Evolutionary conservation across 2,888 invertebrate genomes (phyloP), one percentile per base, ranked within the genome.

Genomic region (Cerastis leucographa): DNA sequence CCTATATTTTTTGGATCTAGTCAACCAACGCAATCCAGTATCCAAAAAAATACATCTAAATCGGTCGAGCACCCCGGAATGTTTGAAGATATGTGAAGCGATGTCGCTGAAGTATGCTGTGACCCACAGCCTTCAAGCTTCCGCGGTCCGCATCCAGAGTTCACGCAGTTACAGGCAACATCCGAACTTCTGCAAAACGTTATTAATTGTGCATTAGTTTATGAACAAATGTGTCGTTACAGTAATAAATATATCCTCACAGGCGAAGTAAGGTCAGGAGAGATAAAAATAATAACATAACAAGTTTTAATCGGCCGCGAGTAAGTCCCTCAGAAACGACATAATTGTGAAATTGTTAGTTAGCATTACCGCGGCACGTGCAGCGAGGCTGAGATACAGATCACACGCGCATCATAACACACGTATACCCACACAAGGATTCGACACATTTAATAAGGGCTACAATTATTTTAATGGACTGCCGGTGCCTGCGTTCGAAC

Each of bases 241-340:
- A 35, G 42, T 59, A 17, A 35, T 56, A 25, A 25, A 65, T 56
- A 25, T 35, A 65, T 25, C 22, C 56, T 44, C 59, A 59, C 12
- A 54, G n/a, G 19, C 17, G n/a, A 22, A 62, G n/a, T 29, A 29
- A 40, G 29, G 40, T 14, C 44, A 54, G 12, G 12, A 35, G 19
- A 66, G 12, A 81, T 66, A 44, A 78, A 35, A 46, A 61, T 74
- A 66, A 82, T 64, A 51, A 79, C 44, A 49, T 40, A 17, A 69
- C 8, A 17, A 51, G 25, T 51, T 74, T 44, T 61, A 74, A 74
- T 35, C 25, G 65, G 44, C 56, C 12, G 19, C 65, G 49, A 65
- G 56, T 65, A 44, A 51, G 51, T 66, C 65, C 51, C 74, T 25
- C 35, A n/a, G 35, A 29, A 66, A 44, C 19, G 22, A 51, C 22